A percentile compares a stretch with the other conserved stretches of the same genome.
phyloP scores from a whole-genome alignment of 2,113 vertebrate species.

The Cyanoliseus patagonus region DNA sequence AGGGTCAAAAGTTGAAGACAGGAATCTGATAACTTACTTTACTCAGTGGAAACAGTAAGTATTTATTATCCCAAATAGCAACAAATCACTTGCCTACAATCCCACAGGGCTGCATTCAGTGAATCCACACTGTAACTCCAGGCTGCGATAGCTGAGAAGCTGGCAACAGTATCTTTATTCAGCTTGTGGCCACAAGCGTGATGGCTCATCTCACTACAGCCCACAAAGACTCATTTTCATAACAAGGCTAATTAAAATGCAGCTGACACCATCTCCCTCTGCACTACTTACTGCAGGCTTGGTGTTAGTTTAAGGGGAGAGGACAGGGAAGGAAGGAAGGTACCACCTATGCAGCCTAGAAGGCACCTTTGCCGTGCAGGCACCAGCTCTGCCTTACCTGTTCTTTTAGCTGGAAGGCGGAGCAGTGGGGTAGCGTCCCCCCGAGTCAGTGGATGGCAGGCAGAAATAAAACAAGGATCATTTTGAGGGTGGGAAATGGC shows the following conservation, averaged over 20 bases:
- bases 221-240: not conserved
- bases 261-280: not conserved
- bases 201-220: not conserved
- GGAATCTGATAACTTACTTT: not conserved
- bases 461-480: conserved; percentile 49
- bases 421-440: not conserved
- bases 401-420: conserved; percentile 12
- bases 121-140: not conserved
- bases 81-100: not conserved
- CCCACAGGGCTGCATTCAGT: not conserved
- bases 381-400: conserved; percentile 50
- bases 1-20: not conserved
- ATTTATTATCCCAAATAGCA: not conserved
- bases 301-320: not conserved
- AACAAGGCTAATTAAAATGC: not conserved
- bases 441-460: not conserved
- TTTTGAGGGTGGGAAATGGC: conserved; percentile 5
- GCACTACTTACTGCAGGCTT: not conserved
- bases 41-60: not conserved
- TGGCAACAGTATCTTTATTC: not conserved
- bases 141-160: accelerated
- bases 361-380: not conserved
- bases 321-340: not conserved
- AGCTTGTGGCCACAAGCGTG: not conserved
- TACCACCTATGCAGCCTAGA: not conserved